Evolutionary conservation across 2,113 vertebrate genomes (phyloP).

Genomic region (Bettongia penicillata): DNA sequence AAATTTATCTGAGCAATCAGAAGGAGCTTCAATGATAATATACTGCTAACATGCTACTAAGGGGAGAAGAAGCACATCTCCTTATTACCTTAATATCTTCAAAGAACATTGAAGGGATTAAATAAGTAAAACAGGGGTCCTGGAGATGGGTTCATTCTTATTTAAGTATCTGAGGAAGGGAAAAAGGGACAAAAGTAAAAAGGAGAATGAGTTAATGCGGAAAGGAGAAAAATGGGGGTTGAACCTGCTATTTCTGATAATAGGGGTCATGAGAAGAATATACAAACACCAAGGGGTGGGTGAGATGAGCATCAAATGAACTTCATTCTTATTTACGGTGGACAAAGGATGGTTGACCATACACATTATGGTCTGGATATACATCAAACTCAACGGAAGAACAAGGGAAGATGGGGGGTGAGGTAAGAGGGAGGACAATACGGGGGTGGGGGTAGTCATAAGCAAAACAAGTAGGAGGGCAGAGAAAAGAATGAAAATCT

Average conservation of each 20-base stretch:
- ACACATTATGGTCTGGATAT: neutral
- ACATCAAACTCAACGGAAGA: neutral
- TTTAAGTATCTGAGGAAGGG: neutral
- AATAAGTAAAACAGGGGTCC: neutral
- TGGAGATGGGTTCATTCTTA: neutral
- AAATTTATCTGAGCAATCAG: neutral
- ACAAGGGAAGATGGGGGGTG: neutral
- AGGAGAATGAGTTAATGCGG: neutral
- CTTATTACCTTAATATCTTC: neutral
- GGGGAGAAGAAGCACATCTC: neutral
- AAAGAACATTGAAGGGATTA: neutral
- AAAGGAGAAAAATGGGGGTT: neutral
- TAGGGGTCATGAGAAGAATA: neutral
- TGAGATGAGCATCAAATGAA: neutral
- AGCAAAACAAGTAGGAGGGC: neutral
- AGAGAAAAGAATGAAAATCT: neutral
- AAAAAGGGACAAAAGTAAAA: neutral
- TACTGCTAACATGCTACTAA: neutral
- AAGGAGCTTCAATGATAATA: neutral
- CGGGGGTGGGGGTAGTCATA: neutral
- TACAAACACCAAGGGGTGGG: neutral
- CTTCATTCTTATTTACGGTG: neutral
- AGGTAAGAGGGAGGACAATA: neutral
- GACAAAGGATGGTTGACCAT: neutral
- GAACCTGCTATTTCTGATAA: neutral